A percentile compares a stretch with the other conserved stretches of the same genome.
These are phyloP conservation scores for Lasioglossum calceatum DNA, from an alignment of 2,888 invertebrate species.

Conservation along the genomic window DNA sequence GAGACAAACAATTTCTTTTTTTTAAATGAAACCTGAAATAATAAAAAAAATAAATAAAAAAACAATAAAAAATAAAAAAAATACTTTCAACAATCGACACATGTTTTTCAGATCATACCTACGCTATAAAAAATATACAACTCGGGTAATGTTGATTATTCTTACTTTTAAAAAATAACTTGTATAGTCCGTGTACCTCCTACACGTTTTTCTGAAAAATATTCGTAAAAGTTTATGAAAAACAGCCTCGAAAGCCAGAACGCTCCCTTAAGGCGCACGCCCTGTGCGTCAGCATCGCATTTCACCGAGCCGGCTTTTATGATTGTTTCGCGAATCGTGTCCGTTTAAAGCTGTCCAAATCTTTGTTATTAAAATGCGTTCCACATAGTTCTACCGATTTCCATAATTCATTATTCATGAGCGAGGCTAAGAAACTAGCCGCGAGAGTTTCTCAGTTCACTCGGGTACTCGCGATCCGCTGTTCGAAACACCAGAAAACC, in stretches of 20 bases:
- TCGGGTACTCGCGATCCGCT: neutral
- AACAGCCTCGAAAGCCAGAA: neutral
- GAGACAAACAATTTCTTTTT: too few species aligned
- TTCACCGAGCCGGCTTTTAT: neutral
- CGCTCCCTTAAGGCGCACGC: neutral
- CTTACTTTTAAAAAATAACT: too few species aligned
- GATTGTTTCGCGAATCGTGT: neutral
- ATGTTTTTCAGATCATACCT: too few species aligned
- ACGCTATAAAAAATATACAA: too few species aligned
- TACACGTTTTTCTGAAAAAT: neutral
- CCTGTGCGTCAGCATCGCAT: neutral
- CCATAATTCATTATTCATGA: constrained; percentile 34
- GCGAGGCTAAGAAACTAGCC: neutral
- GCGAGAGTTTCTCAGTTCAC: neutral
- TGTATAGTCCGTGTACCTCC: too few species aligned
- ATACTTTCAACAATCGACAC: too few species aligned
- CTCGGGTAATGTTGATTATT: too few species aligned
- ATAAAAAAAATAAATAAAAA: too few species aligned
- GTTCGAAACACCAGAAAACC: neutral
- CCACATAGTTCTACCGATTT: neutral
- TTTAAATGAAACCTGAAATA: too few species aligned
- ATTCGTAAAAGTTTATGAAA: neutral
- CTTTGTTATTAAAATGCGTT: constrained; percentile 20
- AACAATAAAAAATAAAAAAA: too few species aligned
- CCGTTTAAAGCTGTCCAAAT: neutral